Evolutionary conservation across 2,888 invertebrate species (phyloP), one percentile per base, ranked within the genome.

Genomic region (Andricus curvator): DNA sequence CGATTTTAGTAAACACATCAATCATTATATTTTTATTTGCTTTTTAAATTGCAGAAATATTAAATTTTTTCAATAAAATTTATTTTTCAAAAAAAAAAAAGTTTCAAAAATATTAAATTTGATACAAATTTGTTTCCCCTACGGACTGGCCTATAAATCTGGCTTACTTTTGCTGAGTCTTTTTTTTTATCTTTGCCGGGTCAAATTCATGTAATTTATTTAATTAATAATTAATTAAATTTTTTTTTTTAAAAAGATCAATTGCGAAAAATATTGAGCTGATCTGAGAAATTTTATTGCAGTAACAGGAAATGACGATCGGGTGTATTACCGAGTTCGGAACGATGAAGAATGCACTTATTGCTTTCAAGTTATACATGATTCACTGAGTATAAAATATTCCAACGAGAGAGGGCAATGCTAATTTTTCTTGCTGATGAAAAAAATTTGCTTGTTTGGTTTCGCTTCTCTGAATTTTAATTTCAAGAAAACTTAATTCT

Each of bases 301-400:
- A 48, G 48, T 48, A 70, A 70, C 78, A 37, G 67, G 74, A 82
- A 78, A 80, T 82, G 81, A 81, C 82, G 80, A 76, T 76, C 80
- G 77, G 81, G 65, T 76, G 80, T 84, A 56, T 56, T 79, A 81
- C 80, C 60, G 70, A 56, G 78, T 51, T 56, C 37, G 20, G 25
- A 64, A 17, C 22, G 13, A 5, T 33, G 64, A 44, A 68, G 20
- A 20, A 51, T 51, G 20, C 51, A 51, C 20, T 48, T 44, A 44
- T 15, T 44, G 15, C 48, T 48, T 68, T 48, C 20, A n/a, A 29
- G 22, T 25, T 68, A 9, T 20, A n/a, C 8, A 70, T 70, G 70
- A 51, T 70, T 70, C 70, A 70, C 33, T 70, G 33, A 29, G 51
- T 48, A 25, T 51, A 70, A 48, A 70, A 51, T 51, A 70, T 56